Base-by-base conservation (phyloP, 2,888 invertebrate genomes). In the Phortica okadai region DNA sequence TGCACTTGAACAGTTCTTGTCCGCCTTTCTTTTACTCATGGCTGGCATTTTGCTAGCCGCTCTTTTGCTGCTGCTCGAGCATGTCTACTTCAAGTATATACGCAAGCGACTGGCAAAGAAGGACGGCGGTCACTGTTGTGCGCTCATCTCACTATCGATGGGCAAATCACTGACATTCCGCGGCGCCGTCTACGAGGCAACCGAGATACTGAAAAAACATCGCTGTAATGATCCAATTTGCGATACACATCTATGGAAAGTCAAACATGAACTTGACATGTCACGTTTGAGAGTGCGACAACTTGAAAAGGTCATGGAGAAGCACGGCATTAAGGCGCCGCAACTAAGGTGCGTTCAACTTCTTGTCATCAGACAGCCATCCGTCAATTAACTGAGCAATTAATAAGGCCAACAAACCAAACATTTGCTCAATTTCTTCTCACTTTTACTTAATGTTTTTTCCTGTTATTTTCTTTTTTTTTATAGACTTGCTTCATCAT, bases 1-100 rank as follows among this genome's bases (percentile, higher is more conserved):
- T 83, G 97, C 97, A 10, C 93, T 97, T 83, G 97, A 97, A 92
- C 99, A 99, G 93, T 99, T 99, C 92, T 95, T 99, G 90, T 98
- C 98, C 79, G 99, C 99, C 73, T 99, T 99, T 92, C 93, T 99
- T 77, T 94, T 99, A 80, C 94, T 99, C 75, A 97, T 98, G 94
- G 97, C 97, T 77, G 99, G 99, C 64, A 97, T 99, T 85, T 93
- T 98, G 79, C 93, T 99, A 82, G 97, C 98, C 0, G 96, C 97
- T 0, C 92, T 97, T 42, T 93, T 99, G 75, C 93, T 99, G 79
- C 93, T 97, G 70, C 92, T 98, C 78, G 99, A 99, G 92, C 97
- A 98, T 92, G 93, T 98, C 78, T 99, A 99, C 92, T 99, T 98
- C 92, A 96, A 96, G 89, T 99, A 98, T 92, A 94, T 98, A 84